Conservation (phyloP, 1,140 invertebrate species). For the Conopomorpha cramerella region DNA sequence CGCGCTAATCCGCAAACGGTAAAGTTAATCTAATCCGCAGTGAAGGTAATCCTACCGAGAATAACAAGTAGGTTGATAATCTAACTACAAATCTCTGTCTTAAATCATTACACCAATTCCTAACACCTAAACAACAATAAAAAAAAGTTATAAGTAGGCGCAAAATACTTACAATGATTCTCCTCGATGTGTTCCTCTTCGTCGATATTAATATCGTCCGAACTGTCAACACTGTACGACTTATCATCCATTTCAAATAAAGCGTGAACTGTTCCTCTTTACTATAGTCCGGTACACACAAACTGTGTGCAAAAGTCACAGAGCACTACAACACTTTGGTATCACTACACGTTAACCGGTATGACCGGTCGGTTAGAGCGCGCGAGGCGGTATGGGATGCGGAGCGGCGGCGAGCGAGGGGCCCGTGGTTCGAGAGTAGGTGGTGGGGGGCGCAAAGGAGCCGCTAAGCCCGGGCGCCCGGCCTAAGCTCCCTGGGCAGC, state of each 20-base stretch:
- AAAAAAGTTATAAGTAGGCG: neutral
- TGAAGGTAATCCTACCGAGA: too few species aligned
- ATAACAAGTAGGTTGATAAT: too few species aligned
- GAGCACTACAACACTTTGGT: constrained; percentile 32
- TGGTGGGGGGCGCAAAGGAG: constrained; percentile 39
- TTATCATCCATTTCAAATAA: constrained; percentile 56
- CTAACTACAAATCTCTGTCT: too few species aligned
- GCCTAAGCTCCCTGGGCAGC: constrained; percentile 59
- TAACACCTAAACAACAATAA: constrained; percentile 1
- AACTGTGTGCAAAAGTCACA: too few species aligned
- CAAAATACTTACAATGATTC: constrained; percentile 35
- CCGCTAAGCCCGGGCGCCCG: constrained; percentile 37
- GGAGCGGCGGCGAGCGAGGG: constrained; percentile 39
- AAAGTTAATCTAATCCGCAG: too few species aligned
- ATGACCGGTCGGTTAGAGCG: constrained; percentile 45
- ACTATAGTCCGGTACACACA: too few species aligned
- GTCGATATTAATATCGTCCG: constrained; percentile 48
- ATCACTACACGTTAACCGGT: constrained; percentile 40
- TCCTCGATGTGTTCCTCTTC: constrained; percentile 46
- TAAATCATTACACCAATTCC: too few species aligned
- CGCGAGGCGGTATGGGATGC: constrained; percentile 43
- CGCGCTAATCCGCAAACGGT: too few species aligned
- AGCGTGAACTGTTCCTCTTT: too few species aligned
- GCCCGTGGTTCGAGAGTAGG: constrained; percentile 18
- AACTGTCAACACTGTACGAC: constrained; percentile 51